Conservation (phyloP, 2,888 invertebrate genomes). For the Ferrisia virgata region DNA sequence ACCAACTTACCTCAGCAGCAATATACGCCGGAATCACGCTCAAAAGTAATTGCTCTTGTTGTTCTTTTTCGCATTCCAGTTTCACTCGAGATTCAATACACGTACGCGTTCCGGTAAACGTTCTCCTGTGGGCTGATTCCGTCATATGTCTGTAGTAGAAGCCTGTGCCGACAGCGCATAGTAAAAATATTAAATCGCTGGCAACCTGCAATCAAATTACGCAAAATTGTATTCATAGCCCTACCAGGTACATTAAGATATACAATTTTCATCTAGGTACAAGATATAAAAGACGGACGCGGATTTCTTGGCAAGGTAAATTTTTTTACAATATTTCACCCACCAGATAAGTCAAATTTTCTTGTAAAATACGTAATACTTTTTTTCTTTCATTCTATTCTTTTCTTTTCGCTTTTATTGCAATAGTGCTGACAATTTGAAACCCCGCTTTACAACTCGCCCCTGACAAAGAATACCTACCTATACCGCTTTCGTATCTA, state of each 20-base stretch:
- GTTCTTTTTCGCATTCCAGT: conserved; percentile 87
- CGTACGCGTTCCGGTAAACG: conserved; percentile 84
- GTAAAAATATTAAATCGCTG: conserved; percentile 72
- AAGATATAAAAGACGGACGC: neutral
- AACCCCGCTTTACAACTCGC: neutral
- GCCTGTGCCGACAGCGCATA: conserved; percentile 77
- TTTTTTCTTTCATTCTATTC: too few relatives aligned
- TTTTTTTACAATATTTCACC: neutral
- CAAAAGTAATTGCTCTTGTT: conserved; percentile 85
- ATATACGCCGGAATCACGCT: conserved; percentile 94
- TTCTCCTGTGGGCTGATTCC: conserved; percentile 78
- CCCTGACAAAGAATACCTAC: neutral
- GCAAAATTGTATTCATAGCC: neutral
- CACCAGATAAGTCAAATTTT: neutral
- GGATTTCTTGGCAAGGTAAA: neutral
- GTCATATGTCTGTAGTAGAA: conserved; percentile 86
- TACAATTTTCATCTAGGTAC: neutral
- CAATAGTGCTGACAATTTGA: neutral
- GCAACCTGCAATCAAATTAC: conserved; percentile 60
- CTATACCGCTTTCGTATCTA: too few relatives aligned
- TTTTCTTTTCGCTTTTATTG: neutral
- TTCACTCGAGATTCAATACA: conserved; percentile 90
- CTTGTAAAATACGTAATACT: neutral
- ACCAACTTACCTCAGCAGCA: conserved; percentile 77
- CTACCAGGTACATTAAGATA: neutral